phyloP scores from a whole-genome alignment of 2,113 vertebrate genomes.

The Pelmatolapia mariae region DNA sequence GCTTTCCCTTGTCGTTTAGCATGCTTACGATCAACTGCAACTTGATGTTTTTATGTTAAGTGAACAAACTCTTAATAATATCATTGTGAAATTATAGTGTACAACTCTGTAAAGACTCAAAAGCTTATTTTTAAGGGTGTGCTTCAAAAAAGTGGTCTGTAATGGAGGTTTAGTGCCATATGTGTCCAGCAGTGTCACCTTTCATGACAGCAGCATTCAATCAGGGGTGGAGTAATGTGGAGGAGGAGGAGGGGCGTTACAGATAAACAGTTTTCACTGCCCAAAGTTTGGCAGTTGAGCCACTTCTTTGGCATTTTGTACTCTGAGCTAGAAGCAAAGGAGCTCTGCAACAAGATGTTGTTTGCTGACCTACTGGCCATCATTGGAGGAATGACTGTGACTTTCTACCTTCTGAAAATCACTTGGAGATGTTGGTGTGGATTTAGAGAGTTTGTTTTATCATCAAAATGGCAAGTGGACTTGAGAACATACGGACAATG shows the following conservation, averaged over 20 bases:
- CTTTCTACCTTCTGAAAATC: constrained; percentile 45
- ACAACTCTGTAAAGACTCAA: background rate
- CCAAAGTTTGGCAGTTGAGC: background rate
- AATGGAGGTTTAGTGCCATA: background rate
- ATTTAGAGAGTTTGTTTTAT: constrained; percentile 56
- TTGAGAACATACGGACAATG: constrained; percentile 64
- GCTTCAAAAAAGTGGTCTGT: background rate
- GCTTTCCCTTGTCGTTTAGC: background rate
- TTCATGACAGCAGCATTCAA: background rate
- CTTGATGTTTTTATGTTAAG: background rate
- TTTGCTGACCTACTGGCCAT: background rate
- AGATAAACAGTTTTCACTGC: background rate
- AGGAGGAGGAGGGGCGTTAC: background rate
- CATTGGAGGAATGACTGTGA: constrained; percentile 39
- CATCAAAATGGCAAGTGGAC: constrained; percentile 57
- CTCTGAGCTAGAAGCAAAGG: background rate
- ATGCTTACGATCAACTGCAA: background rate
- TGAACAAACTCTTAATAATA: background rate
- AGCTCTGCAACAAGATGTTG: constrained; percentile 19
- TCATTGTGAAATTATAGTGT: background rate
- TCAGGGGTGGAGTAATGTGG: constrained; percentile 21
- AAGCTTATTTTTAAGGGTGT: background rate
- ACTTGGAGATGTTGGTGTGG: constrained; percentile 60
- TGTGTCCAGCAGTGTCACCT: background rate
- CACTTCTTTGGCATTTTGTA: background rate